These are phyloP conservation scores for Haliclona indistincta DNA, from an alignment of 37 sponge, comb jelly and placozoan species.

Conservation along the genomic window DNA sequence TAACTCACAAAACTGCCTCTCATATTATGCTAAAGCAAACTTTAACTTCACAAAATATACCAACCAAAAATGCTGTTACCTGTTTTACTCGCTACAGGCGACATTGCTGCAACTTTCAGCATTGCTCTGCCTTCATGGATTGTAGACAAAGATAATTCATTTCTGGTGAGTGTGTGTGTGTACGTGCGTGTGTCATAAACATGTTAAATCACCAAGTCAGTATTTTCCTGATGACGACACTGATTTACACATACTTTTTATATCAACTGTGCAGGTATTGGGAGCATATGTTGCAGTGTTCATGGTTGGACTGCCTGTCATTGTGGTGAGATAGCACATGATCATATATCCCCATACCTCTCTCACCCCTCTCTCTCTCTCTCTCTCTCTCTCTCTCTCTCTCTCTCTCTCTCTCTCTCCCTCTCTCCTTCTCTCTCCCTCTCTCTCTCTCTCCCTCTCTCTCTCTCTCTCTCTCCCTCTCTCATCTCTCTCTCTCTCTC, in stretches of 20 bases:
- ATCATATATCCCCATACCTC: too few species aligned
- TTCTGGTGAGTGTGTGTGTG: neutral
- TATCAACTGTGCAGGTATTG: constrained; percentile 27
- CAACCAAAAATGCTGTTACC: too few species aligned
- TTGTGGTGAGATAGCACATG: constrained; percentile 80
- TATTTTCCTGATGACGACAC: neutral
- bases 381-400: too few species aligned
- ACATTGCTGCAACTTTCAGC: constrained; percentile 83
- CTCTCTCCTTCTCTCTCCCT: too few species aligned
- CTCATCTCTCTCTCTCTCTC: neutral
- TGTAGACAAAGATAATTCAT: constrained; percentile 61
- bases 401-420: too few species aligned
- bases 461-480: neutral
- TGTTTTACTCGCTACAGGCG: too few species aligned
- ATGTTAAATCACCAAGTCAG: neutral
- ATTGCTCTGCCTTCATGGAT: constrained; percentile 97
- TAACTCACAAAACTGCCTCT: too few species aligned
- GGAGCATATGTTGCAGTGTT: constrained; percentile 69
- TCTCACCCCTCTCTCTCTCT: too few species aligned
- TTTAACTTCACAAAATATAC: too few species aligned
- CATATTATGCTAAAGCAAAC: too few species aligned
- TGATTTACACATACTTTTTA: neutral
- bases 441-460: too few species aligned
- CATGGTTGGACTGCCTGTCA: constrained; percentile 73
- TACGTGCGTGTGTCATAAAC: constrained; percentile 3